phyloP scores from a whole-genome alignment of 2,113 vertebrate genomes.

The Hippopotamus amphibius region DNA sequence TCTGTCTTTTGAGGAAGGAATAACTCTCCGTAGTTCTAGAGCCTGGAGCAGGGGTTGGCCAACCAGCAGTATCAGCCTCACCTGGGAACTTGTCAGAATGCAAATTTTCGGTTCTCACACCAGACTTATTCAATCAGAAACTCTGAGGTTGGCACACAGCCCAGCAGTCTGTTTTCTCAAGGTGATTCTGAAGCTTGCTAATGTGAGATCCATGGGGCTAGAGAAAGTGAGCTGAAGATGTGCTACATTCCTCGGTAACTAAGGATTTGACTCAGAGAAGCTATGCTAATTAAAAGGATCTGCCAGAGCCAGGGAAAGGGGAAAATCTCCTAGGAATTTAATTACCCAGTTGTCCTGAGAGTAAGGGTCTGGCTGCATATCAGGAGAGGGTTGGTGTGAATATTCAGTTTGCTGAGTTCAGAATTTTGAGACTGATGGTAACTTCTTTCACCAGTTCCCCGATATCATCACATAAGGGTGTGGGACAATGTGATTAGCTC shows the following conservation, averaged over 20 bases:
- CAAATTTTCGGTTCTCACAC: background rate
- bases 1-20: constrained; percentile 14
- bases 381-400: background rate
- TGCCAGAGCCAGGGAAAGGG: background rate
- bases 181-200: background rate
- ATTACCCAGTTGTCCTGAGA: constrained; percentile 43
- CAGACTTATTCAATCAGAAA: background rate
- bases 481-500: constrained; percentile 63
- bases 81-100: background rate
- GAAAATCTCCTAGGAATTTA: background rate
- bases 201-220: background rate
- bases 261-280: constrained; percentile 49
- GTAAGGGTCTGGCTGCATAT: background rate
- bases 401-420: background rate
- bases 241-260: constrained; percentile 48
- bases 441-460: background rate
- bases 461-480: background rate
- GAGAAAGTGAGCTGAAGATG: background rate
- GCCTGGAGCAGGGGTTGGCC: background rate
- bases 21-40: background rate
- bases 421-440: constrained; percentile 6
- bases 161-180: background rate
- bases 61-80: background rate
- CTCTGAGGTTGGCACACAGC: background rate
- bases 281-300: constrained; percentile 3